Base-by-base conservation (phyloP, 2,888 invertebrate genomes). In the Cheiracanthium punctorium region DNA sequence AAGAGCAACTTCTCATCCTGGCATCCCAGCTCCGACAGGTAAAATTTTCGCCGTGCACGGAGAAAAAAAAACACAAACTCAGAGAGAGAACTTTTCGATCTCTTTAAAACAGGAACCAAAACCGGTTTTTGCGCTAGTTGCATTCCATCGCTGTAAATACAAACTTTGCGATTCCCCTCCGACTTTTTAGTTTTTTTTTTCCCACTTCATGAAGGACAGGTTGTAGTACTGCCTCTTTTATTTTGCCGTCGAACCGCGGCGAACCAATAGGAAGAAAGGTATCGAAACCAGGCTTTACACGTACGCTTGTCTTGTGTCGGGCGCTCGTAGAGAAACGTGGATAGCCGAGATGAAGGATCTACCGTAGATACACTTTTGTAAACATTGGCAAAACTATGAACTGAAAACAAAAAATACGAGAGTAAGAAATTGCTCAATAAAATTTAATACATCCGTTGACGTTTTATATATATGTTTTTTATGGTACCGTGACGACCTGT, bases 101-200 rank as follows among this genome's bases (percentile, higher is more conserved):
- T 28, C 79, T 71, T 79, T 41, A 70, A 64, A 85, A 80, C 84
- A 85, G 84, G 84, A 85, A 80, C 84, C 84, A 33, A 74, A 77
- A 85, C 79, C 79, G 79, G 84, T 73, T 85, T 85, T 82, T 52
- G 48, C 52, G 32, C 43, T 28, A 41, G 17, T 58, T 30, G 74
- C 72, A 79, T 85, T 79, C 84, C 79, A 58, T 10, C n/a, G 73
- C 58, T 70, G 84, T 85, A 85, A 85, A 85, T 70, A 85, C 79
- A 79, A 79, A 74, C 84, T 76, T 29, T 37, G 32, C 76, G 72
- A 33, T 64, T 58, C 67, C 73, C 72, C 33, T 33, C 72, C 65
- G 4, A 32, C 33, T 33, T 52, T 24, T 52, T 32, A 28, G 10
- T 7, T 37, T 37, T 37, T 37, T 37, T 37, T 7, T 37, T 37